These are phyloP conservation scores for Psittacula derbiana DNA, from an alignment of 2,797 vertebrate genomes.

Conservation along the genomic window DNA sequence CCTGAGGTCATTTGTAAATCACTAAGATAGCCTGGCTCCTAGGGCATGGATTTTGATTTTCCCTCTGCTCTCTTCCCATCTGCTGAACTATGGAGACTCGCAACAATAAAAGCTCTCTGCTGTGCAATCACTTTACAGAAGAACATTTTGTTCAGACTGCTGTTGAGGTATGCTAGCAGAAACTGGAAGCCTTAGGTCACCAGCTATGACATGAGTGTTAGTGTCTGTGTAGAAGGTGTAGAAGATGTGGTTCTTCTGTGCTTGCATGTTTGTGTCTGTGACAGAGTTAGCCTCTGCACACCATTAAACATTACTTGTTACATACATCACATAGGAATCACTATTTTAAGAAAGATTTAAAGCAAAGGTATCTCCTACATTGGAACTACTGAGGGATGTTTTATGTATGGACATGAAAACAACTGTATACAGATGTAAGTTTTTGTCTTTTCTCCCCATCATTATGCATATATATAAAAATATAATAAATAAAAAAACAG, in stretches of 20 bases:
- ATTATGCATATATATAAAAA: not conserved
- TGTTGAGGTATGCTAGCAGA: not conserved
- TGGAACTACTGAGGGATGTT: not conserved
- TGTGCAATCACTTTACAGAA: not conserved
- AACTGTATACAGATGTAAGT: not conserved
- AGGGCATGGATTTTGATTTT: slow-evolving; percentile 6
- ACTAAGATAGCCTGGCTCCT: not conserved
- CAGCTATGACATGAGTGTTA: not conserved
- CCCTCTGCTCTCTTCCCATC: not conserved
- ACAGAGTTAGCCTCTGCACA: not conserved
- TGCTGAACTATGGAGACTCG: not conserved
- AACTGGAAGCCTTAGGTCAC: not conserved
- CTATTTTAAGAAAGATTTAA: not conserved
- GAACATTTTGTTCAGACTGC: not conserved
- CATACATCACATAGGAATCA: not conserved
- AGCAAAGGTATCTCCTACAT: not conserved
- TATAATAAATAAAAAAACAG: not conserved
- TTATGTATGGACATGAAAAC: not conserved
- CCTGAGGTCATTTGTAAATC: not conserved
- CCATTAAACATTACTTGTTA: not conserved
- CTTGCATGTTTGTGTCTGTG: not conserved
- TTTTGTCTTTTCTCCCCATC: not conserved
- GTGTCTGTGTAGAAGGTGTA: not conserved
- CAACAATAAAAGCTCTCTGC: not conserved
- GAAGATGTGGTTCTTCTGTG: not conserved